A percentile compares a stretch with the other conserved stretches of the same genome.
phyloP scores from a whole-genome alignment of 1,140 invertebrate genomes.

The Drosophila sulfurigaster region DNA sequence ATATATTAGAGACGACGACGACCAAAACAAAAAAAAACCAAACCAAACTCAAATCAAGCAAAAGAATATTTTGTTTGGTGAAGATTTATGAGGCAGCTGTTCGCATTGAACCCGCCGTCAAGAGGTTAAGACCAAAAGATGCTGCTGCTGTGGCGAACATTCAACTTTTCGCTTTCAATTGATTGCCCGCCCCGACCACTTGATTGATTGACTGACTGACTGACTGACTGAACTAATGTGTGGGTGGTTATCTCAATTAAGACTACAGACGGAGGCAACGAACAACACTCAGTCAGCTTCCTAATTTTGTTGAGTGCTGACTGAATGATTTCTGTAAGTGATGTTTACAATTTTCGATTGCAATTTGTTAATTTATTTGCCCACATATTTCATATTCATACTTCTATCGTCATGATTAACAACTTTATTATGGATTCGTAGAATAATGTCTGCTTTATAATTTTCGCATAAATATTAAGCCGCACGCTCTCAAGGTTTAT shows the following conservation, averaged over 20 bases:
- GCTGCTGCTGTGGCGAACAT: constrained; percentile 38
- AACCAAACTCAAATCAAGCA: constrained; percentile 29
- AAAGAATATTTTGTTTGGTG: constrained; percentile 23
- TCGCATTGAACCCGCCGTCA: constrained; percentile 70
- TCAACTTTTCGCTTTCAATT: constrained; percentile 77
- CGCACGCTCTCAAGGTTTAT: constrained; percentile 27
- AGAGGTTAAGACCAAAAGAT: constrained; percentile 73
- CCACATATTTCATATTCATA: constrained; percentile 1
- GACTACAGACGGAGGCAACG: not conserved
- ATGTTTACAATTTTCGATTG: constrained; percentile 32
- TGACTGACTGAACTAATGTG: constrained; percentile 31
- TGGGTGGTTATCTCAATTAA: constrained; percentile 69
- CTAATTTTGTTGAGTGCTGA: constrained; percentile 46
- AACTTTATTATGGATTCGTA: constrained; percentile 18
- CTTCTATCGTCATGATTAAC: constrained; percentile 2
- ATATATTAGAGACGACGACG: not conserved
- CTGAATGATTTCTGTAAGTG: constrained; percentile 37
- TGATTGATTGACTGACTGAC: constrained; percentile 42
- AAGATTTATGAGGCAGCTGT: constrained; percentile 66
- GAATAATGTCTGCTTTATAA: constrained; percentile 14
- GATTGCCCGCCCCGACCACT: constrained; percentile 50
- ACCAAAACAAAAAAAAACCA: not conserved
- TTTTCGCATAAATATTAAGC: constrained; percentile 36
- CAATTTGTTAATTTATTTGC: constrained; percentile 31
- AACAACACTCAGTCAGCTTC: constrained; percentile 32